Conservation (phyloP, 2,113 vertebrate species). For the Mustela lutreola region DNA sequence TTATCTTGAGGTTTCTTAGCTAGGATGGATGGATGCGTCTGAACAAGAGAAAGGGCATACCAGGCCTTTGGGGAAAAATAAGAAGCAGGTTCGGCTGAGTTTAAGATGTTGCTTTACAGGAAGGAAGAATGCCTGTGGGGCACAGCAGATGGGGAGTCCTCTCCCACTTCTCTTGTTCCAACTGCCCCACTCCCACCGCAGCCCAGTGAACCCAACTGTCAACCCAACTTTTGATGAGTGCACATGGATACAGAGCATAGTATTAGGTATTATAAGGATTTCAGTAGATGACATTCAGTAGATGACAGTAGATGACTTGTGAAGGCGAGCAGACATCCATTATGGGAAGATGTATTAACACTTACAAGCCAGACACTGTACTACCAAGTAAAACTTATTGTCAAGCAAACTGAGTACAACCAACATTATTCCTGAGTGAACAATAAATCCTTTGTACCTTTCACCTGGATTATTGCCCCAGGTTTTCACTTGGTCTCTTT, state of each 20-base stretch:
- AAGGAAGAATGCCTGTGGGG: background rate
- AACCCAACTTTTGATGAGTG: background rate
- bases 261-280: background rate
- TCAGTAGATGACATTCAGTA: background rate
- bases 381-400: background rate
- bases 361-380: background rate
- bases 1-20: background rate
- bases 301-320: background rate
- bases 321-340: background rate
- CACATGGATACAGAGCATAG: background rate
- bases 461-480: background rate
- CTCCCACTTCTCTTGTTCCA: background rate
- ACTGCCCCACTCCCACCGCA: background rate
- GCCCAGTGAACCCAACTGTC: background rate
- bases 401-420: background rate
- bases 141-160: background rate
- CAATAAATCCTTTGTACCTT: background rate
- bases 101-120: background rate
- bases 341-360: background rate
- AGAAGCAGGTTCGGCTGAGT: background rate
- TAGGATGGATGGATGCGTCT: background rate
- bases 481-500: background rate
- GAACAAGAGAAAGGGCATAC: background rate
- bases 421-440: background rate
- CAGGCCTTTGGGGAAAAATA: background rate